Evolutionary conservation across 2,797 vertebrate species (phyloP).

Genomic region (Paramormyrops hopkinsi): DNA sequence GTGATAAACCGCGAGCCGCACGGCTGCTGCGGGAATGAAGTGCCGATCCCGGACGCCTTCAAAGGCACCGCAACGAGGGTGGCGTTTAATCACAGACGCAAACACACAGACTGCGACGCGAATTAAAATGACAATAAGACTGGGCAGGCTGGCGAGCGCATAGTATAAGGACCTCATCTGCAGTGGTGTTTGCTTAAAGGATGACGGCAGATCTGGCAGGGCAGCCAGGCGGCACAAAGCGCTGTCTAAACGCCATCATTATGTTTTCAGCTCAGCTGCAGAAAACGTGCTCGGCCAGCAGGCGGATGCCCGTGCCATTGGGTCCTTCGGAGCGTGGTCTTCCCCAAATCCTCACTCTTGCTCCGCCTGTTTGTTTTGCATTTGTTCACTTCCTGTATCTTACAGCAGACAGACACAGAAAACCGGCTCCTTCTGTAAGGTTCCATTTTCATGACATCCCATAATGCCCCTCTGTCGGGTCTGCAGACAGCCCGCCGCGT

Average conservation of each 20-base stretch:
- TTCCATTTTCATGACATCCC: neutral
- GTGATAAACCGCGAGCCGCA: conserved; percentile 37
- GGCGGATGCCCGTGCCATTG: neutral
- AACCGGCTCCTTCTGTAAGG: neutral
- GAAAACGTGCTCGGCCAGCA: neutral
- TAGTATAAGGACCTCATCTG: conserved; percentile 30
- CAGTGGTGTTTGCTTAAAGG: conserved; percentile 10
- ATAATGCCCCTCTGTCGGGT: neutral
- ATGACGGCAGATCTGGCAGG: conserved; percentile 17
- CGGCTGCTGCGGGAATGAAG: conserved; percentile 25
- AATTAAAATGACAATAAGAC: conserved; percentile 39
- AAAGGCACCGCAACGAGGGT: conserved; percentile 16
- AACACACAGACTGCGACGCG: conserved; percentile 14
- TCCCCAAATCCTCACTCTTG: neutral
- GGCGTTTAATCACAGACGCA: conserved; percentile 7
- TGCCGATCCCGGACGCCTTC: neutral
- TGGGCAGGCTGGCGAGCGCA: neutral
- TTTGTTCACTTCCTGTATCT: neutral
- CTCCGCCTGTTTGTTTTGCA: neutral
- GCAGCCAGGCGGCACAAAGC: conserved; percentile 28
- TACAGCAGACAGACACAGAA: neutral
- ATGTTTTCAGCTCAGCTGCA: neutral
- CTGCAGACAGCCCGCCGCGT: neutral
- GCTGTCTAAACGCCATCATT: conserved; percentile 19
- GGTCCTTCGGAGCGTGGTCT: neutral